Conservation (phyloP, 2,888 invertebrate species). For the Arrhopalites spinosus region DNA sequence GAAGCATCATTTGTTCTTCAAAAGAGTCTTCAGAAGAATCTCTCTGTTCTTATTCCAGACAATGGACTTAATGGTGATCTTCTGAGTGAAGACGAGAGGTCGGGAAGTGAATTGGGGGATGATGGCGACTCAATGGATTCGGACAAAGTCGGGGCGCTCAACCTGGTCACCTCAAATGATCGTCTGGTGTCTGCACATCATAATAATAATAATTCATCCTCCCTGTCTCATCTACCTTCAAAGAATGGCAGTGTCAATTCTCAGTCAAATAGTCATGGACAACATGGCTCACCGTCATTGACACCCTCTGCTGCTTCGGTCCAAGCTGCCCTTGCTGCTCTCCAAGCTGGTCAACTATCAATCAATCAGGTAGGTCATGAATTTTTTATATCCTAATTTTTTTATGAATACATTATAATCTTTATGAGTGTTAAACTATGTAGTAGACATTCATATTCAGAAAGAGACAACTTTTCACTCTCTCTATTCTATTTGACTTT, state of each 20-base stretch:
- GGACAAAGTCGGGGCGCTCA: conserved; percentile 67
- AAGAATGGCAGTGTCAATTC: conserved; percentile 46
- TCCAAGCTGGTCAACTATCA: conserved; percentile 62
- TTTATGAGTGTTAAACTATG: too few relatives aligned
- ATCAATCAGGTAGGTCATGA: conserved; percentile 59
- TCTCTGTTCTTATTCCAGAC: conserved; percentile 61
- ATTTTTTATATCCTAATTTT: neutral
- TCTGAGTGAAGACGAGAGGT: conserved; percentile 68
- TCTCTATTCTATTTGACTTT: too few relatives aligned
- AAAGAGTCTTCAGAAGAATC: neutral
- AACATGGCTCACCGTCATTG: conserved; percentile 44
- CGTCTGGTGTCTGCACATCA: conserved; percentile 43
- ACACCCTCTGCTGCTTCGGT: conserved; percentile 59
- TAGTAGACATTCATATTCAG: too few relatives aligned
- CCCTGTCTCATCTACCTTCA: conserved; percentile 34
- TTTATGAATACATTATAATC: neutral
- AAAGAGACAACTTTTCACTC: too few relatives aligned
- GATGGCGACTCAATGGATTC: conserved; percentile 70
- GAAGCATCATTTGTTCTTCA: neutral
- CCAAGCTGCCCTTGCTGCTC: conserved; percentile 60
- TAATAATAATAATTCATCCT: conserved; percentile 48
- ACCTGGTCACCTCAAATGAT: conserved; percentile 60
- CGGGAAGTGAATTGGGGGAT: conserved; percentile 65
- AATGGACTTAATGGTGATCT: conserved; percentile 67
- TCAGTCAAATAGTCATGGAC: conserved; percentile 53